A percentile compares a stretch with the other conserved stretches of the same genome.
Evolutionary conservation across 2,888 invertebrate genomes (phyloP).

Genomic region (Hypomecis punctinalis): DNA sequence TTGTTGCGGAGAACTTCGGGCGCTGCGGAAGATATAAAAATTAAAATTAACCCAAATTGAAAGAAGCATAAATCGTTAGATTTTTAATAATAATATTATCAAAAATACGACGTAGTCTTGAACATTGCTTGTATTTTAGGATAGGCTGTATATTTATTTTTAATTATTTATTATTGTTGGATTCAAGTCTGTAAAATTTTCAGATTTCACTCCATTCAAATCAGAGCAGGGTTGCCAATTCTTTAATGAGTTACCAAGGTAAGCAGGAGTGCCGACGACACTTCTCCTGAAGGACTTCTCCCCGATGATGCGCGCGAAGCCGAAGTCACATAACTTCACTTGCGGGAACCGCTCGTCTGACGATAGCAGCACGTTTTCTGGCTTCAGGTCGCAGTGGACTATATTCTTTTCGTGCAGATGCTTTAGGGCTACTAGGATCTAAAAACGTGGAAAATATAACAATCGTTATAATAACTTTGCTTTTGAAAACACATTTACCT

Average conservation of each 20-base stretch:
- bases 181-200: too few relatives aligned
- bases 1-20: constrained; percentile 99
- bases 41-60: too few relatives aligned
- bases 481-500: too few relatives aligned
- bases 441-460: not conserved
- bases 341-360: constrained; percentile 98
- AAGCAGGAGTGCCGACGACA: constrained; percentile 99
- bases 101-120: too few relatives aligned
- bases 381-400: constrained; percentile 98
- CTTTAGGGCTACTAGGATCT: constrained; percentile 97
- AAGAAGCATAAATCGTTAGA: too few relatives aligned
- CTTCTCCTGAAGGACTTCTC: constrained; percentile 99
- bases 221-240: too few relatives aligned
- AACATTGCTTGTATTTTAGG: too few relatives aligned
- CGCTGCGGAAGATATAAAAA: constrained; percentile 81
- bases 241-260: constrained; percentile 79
- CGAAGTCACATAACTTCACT: constrained; percentile 99
- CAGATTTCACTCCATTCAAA: too few relatives aligned
- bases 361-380: constrained; percentile 98
- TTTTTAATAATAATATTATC: too few relatives aligned
- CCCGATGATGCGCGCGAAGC: constrained; percentile 99
- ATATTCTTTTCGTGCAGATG: constrained; percentile 99
- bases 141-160: too few relatives aligned
- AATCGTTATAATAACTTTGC: not conserved
- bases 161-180: too few relatives aligned